A percentile compares a stretch with the other conserved stretches of the same genome.
Evolutionary conservation across 2,797 vertebrate species (phyloP).

Genomic region (Petrocephalus schoutedeni): DNA sequence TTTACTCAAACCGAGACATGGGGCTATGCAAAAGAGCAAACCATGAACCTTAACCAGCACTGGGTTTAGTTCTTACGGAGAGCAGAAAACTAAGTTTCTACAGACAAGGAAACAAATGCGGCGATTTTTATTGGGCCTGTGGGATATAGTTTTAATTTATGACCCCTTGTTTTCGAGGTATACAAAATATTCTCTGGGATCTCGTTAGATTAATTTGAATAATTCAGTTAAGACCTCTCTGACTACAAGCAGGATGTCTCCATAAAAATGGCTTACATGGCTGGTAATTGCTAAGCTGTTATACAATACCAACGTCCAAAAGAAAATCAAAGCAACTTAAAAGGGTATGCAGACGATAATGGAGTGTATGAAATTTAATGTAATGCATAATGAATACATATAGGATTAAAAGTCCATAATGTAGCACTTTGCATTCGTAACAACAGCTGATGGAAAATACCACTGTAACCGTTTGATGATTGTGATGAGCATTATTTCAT

Average conservation of each 20-base stretch:
- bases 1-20: not conserved
- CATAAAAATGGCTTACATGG: not conserved
- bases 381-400: not conserved
- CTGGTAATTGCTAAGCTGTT: not conserved
- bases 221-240: not conserved
- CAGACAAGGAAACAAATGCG: not conserved
- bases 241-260: not conserved
- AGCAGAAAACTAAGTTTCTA: not conserved
- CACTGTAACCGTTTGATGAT: not conserved
- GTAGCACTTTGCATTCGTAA: not conserved
- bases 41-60: not conserved
- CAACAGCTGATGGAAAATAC: not conserved
- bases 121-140: not conserved
- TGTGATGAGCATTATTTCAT: not conserved
- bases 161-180: not conserved
- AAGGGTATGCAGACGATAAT: not conserved
- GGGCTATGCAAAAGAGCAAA: not conserved
- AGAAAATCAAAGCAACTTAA: not conserved
- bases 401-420: not conserved
- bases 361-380: not conserved
- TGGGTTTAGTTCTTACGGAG: not conserved
- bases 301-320: not conserved
- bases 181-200: not conserved
- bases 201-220: not conserved
- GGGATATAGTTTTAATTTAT: not conserved